Evolutionary conservation across 2,888 invertebrate species (phyloP).

Genomic region (Pegoplata infirma): DNA sequence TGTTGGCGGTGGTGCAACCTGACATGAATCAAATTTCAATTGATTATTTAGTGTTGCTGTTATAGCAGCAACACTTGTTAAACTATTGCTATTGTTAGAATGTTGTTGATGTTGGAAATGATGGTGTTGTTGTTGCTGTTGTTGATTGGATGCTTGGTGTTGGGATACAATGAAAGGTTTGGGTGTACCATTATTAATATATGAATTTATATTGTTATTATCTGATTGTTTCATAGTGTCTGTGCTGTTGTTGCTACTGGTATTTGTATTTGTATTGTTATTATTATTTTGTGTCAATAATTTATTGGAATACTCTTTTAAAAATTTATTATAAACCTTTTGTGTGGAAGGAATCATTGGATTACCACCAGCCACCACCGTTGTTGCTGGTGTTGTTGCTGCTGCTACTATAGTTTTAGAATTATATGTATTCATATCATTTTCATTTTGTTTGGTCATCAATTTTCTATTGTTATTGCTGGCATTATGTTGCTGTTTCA

Average conservation of each 20-base stretch:
- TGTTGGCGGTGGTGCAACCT: constrained; percentile 69
- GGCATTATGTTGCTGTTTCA: constrained; percentile 56
- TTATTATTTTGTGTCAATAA: constrained; percentile 68
- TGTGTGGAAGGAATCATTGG: constrained; percentile 58
- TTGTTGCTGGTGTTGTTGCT: constrained; percentile 7
- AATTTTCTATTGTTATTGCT: constrained; percentile 65
- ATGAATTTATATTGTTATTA: constrained; percentile 43
- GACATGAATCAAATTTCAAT: constrained; percentile 75
- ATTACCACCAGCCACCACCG: constrained; percentile 15
- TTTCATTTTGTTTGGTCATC: constrained; percentile 72
- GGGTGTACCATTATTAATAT: constrained; percentile 59
- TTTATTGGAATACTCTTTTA: constrained; percentile 76
- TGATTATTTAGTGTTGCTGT: constrained; percentile 74
- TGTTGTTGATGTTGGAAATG: constrained; percentile 62
- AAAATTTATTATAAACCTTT: constrained; percentile 75
- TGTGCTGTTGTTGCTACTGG: constrained; percentile 62
- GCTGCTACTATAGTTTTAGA: no score
- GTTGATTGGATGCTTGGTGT: constrained; percentile 29
- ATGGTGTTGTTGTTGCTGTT: constrained; percentile 45
- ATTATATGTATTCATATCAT: constrained; percentile 76
- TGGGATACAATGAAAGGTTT: constrained; percentile 50
- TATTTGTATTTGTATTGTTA: constrained; percentile 46
- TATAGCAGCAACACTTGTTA: constrained; percentile 70
- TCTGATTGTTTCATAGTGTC: constrained; percentile 48
- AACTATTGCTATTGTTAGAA: constrained; percentile 58